Base-by-base conservation (phyloP, 2,113 vertebrate species). In the Amphilophus citrinellus region DNA sequence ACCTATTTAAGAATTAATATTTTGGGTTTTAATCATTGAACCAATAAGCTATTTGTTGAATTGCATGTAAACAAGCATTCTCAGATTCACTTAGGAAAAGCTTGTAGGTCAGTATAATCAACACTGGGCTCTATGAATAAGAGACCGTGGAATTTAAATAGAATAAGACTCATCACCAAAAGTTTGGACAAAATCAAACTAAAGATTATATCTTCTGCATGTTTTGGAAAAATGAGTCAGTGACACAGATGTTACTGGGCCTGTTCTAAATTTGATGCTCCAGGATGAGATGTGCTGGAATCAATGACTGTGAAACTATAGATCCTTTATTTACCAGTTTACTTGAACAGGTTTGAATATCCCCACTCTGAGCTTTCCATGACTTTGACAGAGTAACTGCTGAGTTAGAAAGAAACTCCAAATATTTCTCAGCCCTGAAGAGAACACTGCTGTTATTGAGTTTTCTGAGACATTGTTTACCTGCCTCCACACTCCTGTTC, bases 241-340 rank as follows among this genome's bases (percentile, higher is more conserved):
- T 30, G 30, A 68, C 39, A 47, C 65, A 66, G 63, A 47, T 27
- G 39, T 68, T 68, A 68, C 27, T 68, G 44, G 47, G 22, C 42
- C 42, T 18, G 39, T 68, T 68, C 22, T 68, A 18, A 68, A 68
- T 68, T 39, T 68, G 63, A 68, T 68, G 65, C 65, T 30, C 24
- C 27, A 71, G 15, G 65, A 30, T 71, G 65, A 27, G n/a, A 47
- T 27, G 65, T 15, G 24, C 65, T 71, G 7, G 8, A 56, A n/a
- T 20, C 56, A 10, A 20, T 10, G 56, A 57, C 4, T 71, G 24
- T 71, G 24, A 71, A 50, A 71, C 24, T 30, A 71, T 30, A 50
- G 24, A 50, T 20, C 3, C 30, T 30, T 50, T 71, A 53, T 71
- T 71, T 44, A 50, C 47, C 44, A 71, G 9, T 47, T 71, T 30